Conservation (phyloP, 2,888 invertebrate genomes). For the Conchocele bisecta region DNA sequence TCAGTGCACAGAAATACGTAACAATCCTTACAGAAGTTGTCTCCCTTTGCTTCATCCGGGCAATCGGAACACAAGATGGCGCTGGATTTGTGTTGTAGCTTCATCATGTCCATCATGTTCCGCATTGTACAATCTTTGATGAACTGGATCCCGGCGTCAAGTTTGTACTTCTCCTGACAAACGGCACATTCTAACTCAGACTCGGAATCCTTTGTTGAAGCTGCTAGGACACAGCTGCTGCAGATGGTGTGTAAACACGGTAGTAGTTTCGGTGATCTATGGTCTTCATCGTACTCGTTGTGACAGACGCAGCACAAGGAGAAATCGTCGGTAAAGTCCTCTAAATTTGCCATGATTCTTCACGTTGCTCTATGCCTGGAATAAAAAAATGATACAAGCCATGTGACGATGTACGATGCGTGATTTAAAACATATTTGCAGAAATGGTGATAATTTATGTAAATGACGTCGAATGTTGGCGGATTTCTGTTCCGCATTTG, state of each 20-base stretch:
- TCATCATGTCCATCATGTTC: slow-evolving; percentile 65
- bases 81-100: slow-evolving; percentile 58
- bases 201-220: slow-evolving; percentile 41
- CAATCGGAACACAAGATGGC: slow-evolving; percentile 64
- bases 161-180: slow-evolving; percentile 49
- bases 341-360: slow-evolving; percentile 57
- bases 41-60: slow-evolving; percentile 59
- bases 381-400: too few relatives aligned
- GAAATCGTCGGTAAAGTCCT: slow-evolving; percentile 57
- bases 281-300: slow-evolving; percentile 62
- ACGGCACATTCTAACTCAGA: slow-evolving; percentile 49
- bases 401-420: too few relatives aligned
- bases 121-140: slow-evolving; percentile 57
- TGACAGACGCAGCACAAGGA: slow-evolving; percentile 62
- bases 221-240: slow-evolving; percentile 52
- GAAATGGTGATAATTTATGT: too few relatives aligned
- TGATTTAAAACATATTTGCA: too few relatives aligned
- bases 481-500: too few relatives aligned
- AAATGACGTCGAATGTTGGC: too few relatives aligned
- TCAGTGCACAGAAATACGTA: slow-evolving; percentile 63
- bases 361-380: too few relatives aligned
- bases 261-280: slow-evolving; percentile 60
- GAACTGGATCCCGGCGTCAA: slow-evolving; percentile 46
- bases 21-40: slow-evolving; percentile 63
- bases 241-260: slow-evolving; percentile 65